These are phyloP conservation scores for Poliocrania exsul DNA, from an alignment of 2,797 vertebrate species.

Conservation along the genomic window DNA sequence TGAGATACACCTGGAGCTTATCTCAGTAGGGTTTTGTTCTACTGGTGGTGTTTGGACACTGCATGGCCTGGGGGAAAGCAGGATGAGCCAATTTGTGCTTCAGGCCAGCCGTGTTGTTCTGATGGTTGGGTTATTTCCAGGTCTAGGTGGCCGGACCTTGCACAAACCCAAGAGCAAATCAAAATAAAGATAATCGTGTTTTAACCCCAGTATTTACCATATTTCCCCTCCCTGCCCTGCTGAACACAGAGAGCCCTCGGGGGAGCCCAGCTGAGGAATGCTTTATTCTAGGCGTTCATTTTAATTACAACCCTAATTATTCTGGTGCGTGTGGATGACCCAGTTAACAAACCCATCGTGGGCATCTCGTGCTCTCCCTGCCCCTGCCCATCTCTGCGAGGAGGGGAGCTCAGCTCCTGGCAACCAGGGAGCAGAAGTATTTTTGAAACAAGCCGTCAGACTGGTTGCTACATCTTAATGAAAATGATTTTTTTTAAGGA, in stretches of 20 bases:
- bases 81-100: background rate
- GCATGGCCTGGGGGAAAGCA: background rate
- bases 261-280: slow-evolving; percentile 23
- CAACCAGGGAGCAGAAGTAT: slow-evolving; percentile 3
- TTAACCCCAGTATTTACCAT: background rate
- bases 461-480: slow-evolving; percentile 70
- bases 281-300: slow-evolving; percentile 50
- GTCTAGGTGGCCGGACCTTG: background rate
- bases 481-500: slow-evolving; percentile 14
- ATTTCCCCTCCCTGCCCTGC: slow-evolving; percentile 15
- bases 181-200: background rate
- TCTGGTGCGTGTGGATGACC: slow-evolving; percentile 33
- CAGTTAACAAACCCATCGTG: slow-evolving; percentile 50
- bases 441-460: slow-evolving; percentile 60
- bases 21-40: background rate
- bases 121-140: background rate
- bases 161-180: background rate
- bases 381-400: slow-evolving; percentile 24
- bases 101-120: background rate
- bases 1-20: background rate
- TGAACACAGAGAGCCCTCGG: background rate
- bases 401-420: slow-evolving; percentile 19
- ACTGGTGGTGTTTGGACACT: background rate
- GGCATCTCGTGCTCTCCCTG: slow-evolving; percentile 7
- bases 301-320: slow-evolving; percentile 49